Evolutionary conservation across 2,113 vertebrate genomes (phyloP).

Genomic region (Zapus hudsonius): DNA sequence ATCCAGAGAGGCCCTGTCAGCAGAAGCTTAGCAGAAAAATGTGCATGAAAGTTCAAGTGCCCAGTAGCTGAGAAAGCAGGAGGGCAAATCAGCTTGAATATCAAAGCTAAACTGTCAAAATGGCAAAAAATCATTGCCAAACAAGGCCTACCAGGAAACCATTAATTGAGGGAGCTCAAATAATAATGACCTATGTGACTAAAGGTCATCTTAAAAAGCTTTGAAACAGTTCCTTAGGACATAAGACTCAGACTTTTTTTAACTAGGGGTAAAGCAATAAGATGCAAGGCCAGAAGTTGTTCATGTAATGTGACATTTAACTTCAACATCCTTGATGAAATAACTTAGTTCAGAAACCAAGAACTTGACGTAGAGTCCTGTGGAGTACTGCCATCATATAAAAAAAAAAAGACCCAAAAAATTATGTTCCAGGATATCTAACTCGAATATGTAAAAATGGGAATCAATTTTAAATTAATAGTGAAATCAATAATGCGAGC

Average conservation of each 20-base stretch:
- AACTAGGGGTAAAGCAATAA: slow-evolving; percentile 52
- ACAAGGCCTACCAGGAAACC: slow-evolving; percentile 56
- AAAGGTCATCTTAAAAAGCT: slow-evolving; percentile 46
- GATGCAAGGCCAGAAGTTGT: not conserved
- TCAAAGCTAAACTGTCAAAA: slow-evolving; percentile 67
- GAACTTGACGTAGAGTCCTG: slow-evolving; percentile 4
- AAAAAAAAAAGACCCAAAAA: not conserved
- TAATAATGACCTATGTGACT: slow-evolving; percentile 53
- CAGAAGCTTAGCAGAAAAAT: slow-evolving; percentile 68
- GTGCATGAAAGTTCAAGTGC: slow-evolving; percentile 64
- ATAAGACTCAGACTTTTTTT: slow-evolving; percentile 45
- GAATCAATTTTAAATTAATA: not conserved
- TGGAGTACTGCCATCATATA: not conserved
- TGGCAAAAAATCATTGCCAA: slow-evolving; percentile 74
- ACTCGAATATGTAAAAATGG: not conserved
- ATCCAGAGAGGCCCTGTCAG: slow-evolving; percentile 63
- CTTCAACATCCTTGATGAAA: not conserved
- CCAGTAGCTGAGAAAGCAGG: slow-evolving; percentile 19
- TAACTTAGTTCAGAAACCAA: slow-evolving; percentile 16
- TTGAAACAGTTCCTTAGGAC: slow-evolving; percentile 41
- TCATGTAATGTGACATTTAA: slow-evolving; percentile 19
- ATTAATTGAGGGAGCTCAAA: slow-evolving; percentile 73
- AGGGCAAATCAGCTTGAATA: slow-evolving; percentile 47
- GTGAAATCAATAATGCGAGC: not conserved
- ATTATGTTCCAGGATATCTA: not conserved